Conservation (phyloP, 2,888 invertebrate genomes). For the Nomada flava region DNA sequence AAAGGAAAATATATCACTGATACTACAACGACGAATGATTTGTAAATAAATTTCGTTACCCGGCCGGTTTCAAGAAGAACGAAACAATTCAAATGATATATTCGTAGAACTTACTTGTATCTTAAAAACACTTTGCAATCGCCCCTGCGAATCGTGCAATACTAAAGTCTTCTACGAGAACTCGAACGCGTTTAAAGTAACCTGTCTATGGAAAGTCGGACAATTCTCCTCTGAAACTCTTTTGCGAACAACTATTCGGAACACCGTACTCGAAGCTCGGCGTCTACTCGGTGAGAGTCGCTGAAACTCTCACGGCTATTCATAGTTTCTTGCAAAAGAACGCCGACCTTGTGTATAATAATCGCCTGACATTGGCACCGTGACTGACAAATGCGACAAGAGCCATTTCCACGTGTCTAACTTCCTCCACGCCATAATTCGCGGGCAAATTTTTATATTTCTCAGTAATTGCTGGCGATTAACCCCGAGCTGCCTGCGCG, state of each 20-base stretch:
- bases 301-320: constrained; percentile 43
- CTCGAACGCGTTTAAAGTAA: too few relatives aligned
- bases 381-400: constrained; percentile 32
- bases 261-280: background rate
- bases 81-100: too few relatives aligned
- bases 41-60: too few relatives aligned
- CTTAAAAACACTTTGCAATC: too few relatives aligned
- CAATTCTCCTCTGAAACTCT: too few relatives aligned
- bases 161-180: too few relatives aligned
- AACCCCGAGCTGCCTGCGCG: background rate
- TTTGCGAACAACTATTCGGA: background rate
- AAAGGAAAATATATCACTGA: background rate
- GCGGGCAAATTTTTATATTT: too few relatives aligned
- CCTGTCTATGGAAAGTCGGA: too few relatives aligned
- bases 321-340: constrained; percentile 39
- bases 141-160: too few relatives aligned
- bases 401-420: background rate
- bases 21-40: background rate
- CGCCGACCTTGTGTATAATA: constrained; percentile 43
- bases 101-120: too few relatives aligned
- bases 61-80: too few relatives aligned
- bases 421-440: background rate
- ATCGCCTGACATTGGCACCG: constrained; percentile 38
- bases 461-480: too few relatives aligned
- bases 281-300: background rate